Base-by-base conservation (phyloP, 2,113 vertebrate genomes). In the Macquaria ambigua region DNA sequence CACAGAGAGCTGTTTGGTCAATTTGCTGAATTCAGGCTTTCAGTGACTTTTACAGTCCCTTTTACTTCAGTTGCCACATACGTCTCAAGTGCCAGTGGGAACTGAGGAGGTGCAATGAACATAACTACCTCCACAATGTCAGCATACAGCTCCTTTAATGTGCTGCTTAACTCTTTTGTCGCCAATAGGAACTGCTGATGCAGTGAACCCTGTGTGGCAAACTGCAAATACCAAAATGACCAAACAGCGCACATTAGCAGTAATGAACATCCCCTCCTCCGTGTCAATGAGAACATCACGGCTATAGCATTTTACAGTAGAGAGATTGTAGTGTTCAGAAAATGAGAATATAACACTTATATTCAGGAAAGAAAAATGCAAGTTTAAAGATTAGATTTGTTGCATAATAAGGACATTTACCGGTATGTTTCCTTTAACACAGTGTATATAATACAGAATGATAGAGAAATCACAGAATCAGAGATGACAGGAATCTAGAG, bases 381-480 rank as follows among this genome's bases (percentile, higher is more conserved):
- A 79, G 8, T 87, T 82, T 67, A 39, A 39, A 64, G 64, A 79
- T 86, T 82, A 82, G 66, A 89, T 86, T 91, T 89, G 75, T 74
- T 83, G 71, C 77, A 72, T 87, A 87, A 90, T 90, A 88, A 92
- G 74, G 46, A 55, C 87, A 83, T 59, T 52, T 46, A 53, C 20
- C 1, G 9, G 46, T 88, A 63, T 74, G 83, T 73, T 86, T 89
- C 83, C 63, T 73, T 39, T 53, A 64, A 67, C 50, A 43, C 70
- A 86, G 70, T 43, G 52, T 58, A 67, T 73, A 52, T 20, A 48
- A 66, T 67, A 53, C 50, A 81, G 79, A 90, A 89, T 80, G 86
- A 93, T 81, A 79, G 74, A 87, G 77, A 82, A 85, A 74, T 79
- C 81, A 89, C 79, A 46, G 78, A 92, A 79, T 82, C 69, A 58